Base-by-base conservation (phyloP, 1,140 invertebrate genomes). In the Acromyrmex heyeri region DNA sequence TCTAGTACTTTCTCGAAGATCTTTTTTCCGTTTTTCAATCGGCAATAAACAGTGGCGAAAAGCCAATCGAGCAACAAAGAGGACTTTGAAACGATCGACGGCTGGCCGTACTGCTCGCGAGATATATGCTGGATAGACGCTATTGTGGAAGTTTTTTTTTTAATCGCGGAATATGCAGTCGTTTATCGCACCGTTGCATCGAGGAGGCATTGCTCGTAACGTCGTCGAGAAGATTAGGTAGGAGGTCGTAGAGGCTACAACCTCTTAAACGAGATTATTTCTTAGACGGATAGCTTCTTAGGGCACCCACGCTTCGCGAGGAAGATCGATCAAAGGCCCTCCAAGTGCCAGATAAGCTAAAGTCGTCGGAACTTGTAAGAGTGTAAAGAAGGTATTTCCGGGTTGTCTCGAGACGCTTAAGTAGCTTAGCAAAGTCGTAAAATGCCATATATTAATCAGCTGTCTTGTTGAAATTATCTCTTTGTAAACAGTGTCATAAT, bases 211-310 rank as follows among this genome's bases (percentile, higher is more conserved):
- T 50, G 69, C 34, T 83, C 86, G 61, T 48, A 86, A 87, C 67
- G 86, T 69, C 24, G 34, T 24, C 48, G 55, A 16, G 53, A 55
- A 86, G 75, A 88, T 88, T 73, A 87, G 86, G 69, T 59, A 48
- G n/a, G 57, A 61, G 53, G 44, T 65, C 44, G 75, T 59, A 75
- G 59, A 73, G 50, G 44, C 48, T 81, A 44, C 55, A 87, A 67
- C 69, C 76, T 87, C 50, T 75, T 69, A 87, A 87, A 87, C 24
- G 87, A 87, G 87, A 88, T 88, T 87, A 86, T 59, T 82, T 61
- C 75, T 38, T 44, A 57, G 64, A 53, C 64, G 59, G n/a, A 24
- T 55, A 69, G 44, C 21, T 55, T 87, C 59, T 79, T 21, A 44
- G 55, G n/a, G 34, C 86, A 87, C 85, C 85, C 86, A 70, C 44